phyloP scores from a whole-genome alignment of 92 coral and sea anemone genomes.

The Diadumene lineata region DNA sequence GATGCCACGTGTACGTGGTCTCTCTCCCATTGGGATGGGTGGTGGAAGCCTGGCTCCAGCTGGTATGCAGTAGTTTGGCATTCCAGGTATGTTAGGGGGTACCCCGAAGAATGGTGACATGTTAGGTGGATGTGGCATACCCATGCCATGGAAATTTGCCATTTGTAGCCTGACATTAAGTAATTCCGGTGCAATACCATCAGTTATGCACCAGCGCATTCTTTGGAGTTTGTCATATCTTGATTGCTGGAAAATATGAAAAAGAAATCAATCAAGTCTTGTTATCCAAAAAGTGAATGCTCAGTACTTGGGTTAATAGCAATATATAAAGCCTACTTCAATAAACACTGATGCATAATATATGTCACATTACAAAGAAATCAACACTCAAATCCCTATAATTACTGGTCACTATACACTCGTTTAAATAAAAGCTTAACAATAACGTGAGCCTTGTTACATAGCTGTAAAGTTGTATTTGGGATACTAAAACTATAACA shows the following conservation, averaged over 20 bases:
- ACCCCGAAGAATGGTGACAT: constrained; percentile 66
- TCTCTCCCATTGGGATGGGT: constrained; percentile 50
- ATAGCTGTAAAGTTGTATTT: too few relatives aligned
- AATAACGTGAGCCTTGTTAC: too few relatives aligned
- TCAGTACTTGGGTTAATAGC: too few relatives aligned
- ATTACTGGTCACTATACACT: too few relatives aligned
- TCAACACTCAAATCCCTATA: too few relatives aligned
- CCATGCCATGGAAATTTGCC: constrained; percentile 66
- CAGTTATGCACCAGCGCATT: constrained; percentile 94
- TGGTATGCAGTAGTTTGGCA: constrained; percentile 65
- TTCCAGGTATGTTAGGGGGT: constrained; percentile 73
- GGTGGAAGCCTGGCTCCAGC: constrained; percentile 83
- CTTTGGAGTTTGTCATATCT: constrained; percentile 94
- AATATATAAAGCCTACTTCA: too few relatives aligned
- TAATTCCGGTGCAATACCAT: constrained; percentile 79
- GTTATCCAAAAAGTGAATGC: too few relatives aligned
- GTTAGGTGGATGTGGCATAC: constrained; percentile 78
- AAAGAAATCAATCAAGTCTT: background rate
- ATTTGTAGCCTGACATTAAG: constrained; percentile 53
- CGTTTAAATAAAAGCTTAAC: too few relatives aligned
- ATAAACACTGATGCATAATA: too few relatives aligned
- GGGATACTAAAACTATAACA: too few relatives aligned
- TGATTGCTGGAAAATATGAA: constrained; percentile 43
- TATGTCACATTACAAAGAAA: too few relatives aligned
- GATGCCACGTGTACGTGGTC: constrained; percentile 86